Base-by-base conservation (phyloP, 2,888 invertebrate genomes). In the Hypsopygia costalis region DNA sequence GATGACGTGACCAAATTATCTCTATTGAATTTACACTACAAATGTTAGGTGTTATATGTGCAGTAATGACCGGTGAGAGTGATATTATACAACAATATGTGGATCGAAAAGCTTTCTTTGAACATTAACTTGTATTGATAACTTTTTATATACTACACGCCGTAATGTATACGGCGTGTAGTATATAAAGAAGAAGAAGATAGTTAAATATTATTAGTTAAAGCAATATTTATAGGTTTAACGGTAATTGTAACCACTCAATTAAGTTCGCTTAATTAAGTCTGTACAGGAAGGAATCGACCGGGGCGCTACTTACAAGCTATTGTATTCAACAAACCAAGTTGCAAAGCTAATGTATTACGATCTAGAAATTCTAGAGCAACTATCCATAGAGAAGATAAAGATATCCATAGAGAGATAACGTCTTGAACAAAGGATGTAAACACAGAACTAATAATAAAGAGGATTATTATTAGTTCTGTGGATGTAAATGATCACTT, bases 1-100 rank as follows among this genome's bases (percentile, higher is more conserved):
- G 43, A 51, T 64, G 58, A 60, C 59, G 60, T 64, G 61, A 62
- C 57, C 58, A 55, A 53, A 58, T 52, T 52, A 52, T 34, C 48
- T 52, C 50, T 51, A 52, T 51, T 59, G 45, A 49, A 50, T 54
- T 43, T 47, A 44, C 47, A 46, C 42, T 47, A 34, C 41, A 41
- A 49, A 47, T 51, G 49, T 46, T 43, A 47, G 41, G 47, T 51
- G 43, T 36, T 36, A 44, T 42, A 36, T 40, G 34, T 36, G 16
- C 36, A 43, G 43, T 44, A 42, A 46, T 43, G 29, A 47, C 25
- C 38, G 31, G 41, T 40, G 46, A 46, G 46, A 43, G 47, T 44
- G 42, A 46, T 45, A 25, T 52, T 47, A 48, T 21, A 41, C 38
- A 48, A 51, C 40, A 27, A 37, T 44, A 41, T 41, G n/a, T 33